A percentile compares a stretch with the other conserved stretches of the same genome.
These are phyloP conservation scores for Fundulus diaphanus DNA, from an alignment of 2,797 vertebrate species.

Conservation along the genomic window DNA sequence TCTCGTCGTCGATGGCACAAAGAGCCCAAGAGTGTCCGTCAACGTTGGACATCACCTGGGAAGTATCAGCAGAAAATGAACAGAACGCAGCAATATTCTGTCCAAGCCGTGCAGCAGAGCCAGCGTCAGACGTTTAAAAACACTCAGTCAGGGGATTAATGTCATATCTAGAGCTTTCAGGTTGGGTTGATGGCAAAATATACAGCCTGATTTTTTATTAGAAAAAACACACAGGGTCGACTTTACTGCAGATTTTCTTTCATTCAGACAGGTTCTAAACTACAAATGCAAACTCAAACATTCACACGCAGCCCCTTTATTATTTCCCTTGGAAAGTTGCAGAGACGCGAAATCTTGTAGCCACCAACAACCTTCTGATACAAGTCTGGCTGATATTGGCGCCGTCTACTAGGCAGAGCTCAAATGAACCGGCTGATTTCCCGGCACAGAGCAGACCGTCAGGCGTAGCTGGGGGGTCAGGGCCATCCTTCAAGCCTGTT, in stretches of 20 bases:
- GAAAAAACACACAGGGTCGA: not conserved
- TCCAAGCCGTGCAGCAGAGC: not conserved
- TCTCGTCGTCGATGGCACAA: conserved; percentile 87
- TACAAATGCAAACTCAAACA: not conserved
- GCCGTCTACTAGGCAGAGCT: not conserved
- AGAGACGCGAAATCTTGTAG: not conserved
- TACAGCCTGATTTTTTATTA: not conserved
- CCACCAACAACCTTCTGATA: not conserved
- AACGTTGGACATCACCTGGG: conserved; percentile 90
- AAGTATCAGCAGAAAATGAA: not conserved
- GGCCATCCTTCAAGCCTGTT: too few species aligned
- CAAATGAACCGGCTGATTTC: too few species aligned
- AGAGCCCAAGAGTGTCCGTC: conserved; percentile 98
- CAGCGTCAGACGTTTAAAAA: not conserved
- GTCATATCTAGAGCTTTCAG: not conserved
- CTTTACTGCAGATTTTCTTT: not conserved
- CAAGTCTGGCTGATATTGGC: not conserved
- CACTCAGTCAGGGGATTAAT: not conserved
- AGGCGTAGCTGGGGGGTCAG: too few species aligned
- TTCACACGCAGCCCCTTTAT: not conserved
- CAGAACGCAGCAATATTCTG: not conserved
- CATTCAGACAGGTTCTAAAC: not conserved
- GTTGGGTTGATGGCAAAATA: not conserved
- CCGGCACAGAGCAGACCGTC: too few species aligned
- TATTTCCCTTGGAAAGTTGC: too few species aligned